phyloP scores from a whole-genome alignment of 2,113 vertebrate species.

The Zosterops borbonicus region DNA sequence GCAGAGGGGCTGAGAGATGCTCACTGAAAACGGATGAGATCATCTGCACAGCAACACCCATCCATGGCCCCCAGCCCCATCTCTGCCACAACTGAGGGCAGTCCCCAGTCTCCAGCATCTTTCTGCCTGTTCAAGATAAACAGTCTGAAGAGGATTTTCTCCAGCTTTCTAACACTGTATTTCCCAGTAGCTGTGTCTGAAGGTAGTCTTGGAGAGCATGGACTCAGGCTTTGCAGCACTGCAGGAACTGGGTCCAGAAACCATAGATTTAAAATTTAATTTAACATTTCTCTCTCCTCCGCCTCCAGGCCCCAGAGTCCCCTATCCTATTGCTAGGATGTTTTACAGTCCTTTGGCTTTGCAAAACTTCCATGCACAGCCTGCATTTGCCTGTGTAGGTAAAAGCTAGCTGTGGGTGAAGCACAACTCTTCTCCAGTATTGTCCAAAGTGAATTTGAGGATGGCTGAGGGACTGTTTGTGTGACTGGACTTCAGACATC shows the following conservation, averaged over 20 bases:
- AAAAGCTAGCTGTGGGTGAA: neutral
- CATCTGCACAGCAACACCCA: neutral
- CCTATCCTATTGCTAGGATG: neutral
- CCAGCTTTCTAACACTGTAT: neutral
- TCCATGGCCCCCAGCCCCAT: accelerated
- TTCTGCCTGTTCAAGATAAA: neutral
- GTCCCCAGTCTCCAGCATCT: neutral
- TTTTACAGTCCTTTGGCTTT: neutral
- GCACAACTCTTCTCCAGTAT: neutral
- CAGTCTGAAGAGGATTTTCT: neutral
- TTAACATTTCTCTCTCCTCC: neutral
- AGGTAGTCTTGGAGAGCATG: neutral
- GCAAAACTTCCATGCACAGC: neutral
- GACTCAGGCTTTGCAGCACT: neutral
- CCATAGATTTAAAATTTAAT: neutral
- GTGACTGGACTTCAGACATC: neutral
- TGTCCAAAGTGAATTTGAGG: neutral
- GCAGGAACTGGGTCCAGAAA: neutral
- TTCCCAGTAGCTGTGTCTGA: neutral
- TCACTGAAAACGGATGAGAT: neutral
- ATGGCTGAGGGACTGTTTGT: neutral
- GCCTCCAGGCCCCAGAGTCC: neutral
- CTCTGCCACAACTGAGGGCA: neutral
- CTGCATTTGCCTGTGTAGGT: neutral
- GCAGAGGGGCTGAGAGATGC: neutral